Evolutionary conservation across 2,888 invertebrate species (phyloP), one percentile per base, ranked within the genome.

Genomic region (Dicycla oo): DNA sequence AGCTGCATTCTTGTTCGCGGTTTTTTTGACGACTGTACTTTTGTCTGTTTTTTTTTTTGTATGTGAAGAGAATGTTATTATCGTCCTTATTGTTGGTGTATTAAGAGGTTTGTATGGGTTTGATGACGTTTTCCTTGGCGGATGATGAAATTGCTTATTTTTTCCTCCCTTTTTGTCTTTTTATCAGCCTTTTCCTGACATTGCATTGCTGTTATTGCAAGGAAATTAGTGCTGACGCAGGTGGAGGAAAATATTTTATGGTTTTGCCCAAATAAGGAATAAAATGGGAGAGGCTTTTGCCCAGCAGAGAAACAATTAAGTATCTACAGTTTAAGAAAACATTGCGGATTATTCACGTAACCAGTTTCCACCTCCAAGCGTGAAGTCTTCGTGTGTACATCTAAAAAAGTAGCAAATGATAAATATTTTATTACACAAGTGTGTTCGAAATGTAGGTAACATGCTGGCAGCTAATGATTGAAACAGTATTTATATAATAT

Each of bases 1-100:
- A 71, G 78, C 64, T 76, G 83, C 86, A 86, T 88, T 90, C 87
- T 84, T 76, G 83, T 76, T 64, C 62, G 74, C 67, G 57, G 54
- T 72, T 77, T 82, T 78, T 83, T 73, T 26, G 54, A 63, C 58
- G 86, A 64, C 73, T 68, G 60, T 75, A 83, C 75, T 83, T 76
- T 81, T 75, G n/a, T n/a, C n/a, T 82, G 66, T 73, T 45, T 49
- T 30, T 23, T 23, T 23, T 45, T 68, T 71, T 68, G 45, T 67
- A 47, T 40, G 26, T 13, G 56, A 30, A 40, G 47, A 23, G 49
- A 60, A 72, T 56, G 73, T 45, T 67, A 61, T 60, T 73, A 56
- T 53, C 23, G 67, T 13, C 49, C 64, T 76, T 70, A 68, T 60
- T 79, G 61, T 65, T 34, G 30, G 1, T 30, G 34, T 53, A 38